Base-by-base conservation (phyloP, 1,140 invertebrate species). In the Lepeophtheirus salmonis region DNA sequence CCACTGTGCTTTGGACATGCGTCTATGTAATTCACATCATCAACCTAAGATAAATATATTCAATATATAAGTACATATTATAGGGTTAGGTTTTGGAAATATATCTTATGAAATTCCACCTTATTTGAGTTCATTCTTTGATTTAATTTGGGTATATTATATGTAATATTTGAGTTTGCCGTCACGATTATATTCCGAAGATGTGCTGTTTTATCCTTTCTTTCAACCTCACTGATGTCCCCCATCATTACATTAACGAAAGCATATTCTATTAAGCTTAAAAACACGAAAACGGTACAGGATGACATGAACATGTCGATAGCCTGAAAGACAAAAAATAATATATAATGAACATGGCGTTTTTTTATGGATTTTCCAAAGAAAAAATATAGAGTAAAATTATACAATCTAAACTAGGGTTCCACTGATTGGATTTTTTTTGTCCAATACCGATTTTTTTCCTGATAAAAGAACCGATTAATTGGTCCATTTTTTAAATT, bases 281-380 rank as follows among this genome's bases (percentile, higher is more conserved):
- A 76, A 70, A 91, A 91, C 2, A 90, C 86, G 69, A 90, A 90
- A 17, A 89, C 83, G 17, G 86, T 89, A 70, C 87, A 89, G 3
- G 84, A 87, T 0, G 85, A 88, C 86, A 90, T 89, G 84, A 86
- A 91, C 0, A 90, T 81, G 70, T 91, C 87, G 60, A 91, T 89
- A 0, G 87, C 87, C 71, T 61, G 49, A 17, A 61, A 60, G 20
- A 41, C 12, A 50, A 56, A 60, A 51, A 25, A 18, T n/a, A n/a
- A n/a, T n/a, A 41, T n/a, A 41, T 6, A 10, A 10, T 10, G 30
- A n/a, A n/a, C n/a, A n/a, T n/a, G n/a, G n/a, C n/a, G n/a, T n/a
- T n/a, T n/a, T n/a, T n/a, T n/a, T n/a, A n/a, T n/a, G n/a, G n/a
- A n/a, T n/a, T n/a, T n/a, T n/a, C n/a, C n/a, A n/a, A n/a, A n/a